Conservation (phyloP, 1,140 invertebrate species). For the Leptopilina boulardi region DNA sequence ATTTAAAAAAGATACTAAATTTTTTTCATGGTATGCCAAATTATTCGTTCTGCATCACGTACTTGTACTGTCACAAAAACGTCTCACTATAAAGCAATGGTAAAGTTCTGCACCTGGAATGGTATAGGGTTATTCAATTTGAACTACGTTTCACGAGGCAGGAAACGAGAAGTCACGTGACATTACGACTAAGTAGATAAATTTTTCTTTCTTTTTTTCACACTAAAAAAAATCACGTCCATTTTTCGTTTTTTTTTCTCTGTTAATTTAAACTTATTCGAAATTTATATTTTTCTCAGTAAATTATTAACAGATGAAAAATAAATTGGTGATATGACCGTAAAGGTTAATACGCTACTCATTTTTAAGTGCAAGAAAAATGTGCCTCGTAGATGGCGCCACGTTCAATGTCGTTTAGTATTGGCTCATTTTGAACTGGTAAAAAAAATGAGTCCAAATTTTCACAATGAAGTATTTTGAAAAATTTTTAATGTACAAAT, state of each 20-base stretch:
- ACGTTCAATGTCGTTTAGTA: no score
- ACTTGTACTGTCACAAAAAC: slow-evolving; percentile 14
- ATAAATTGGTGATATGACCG: no score
- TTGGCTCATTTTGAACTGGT: no score
- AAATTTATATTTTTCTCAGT: no score
- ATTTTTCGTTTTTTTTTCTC: not conserved
- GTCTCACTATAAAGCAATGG: slow-evolving; percentile 2
- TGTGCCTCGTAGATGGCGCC: no score
- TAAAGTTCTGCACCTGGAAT: slow-evolving; percentile 1
- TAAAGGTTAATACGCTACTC: no score
- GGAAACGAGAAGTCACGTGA: slow-evolving; percentile 27
- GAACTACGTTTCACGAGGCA: slow-evolving; percentile 1
- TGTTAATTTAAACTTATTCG: not conserved
- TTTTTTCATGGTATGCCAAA: not conserved
- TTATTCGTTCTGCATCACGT: slow-evolving; percentile 23
- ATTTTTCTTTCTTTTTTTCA: not conserved
- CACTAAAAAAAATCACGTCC: not conserved
- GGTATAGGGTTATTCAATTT: slow-evolving; percentile 24
- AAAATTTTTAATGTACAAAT: no score
- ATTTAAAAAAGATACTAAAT: not conserved
- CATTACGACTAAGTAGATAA: slow-evolving; percentile 18
- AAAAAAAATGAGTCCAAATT: no score
- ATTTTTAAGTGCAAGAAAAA: no score
- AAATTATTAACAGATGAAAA: no score
- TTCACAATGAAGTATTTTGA: no score